Evolutionary conservation across 2,113 vertebrate species (phyloP), one percentile per base, ranked within the genome.

Genomic region (Emberiza fucata): DNA sequence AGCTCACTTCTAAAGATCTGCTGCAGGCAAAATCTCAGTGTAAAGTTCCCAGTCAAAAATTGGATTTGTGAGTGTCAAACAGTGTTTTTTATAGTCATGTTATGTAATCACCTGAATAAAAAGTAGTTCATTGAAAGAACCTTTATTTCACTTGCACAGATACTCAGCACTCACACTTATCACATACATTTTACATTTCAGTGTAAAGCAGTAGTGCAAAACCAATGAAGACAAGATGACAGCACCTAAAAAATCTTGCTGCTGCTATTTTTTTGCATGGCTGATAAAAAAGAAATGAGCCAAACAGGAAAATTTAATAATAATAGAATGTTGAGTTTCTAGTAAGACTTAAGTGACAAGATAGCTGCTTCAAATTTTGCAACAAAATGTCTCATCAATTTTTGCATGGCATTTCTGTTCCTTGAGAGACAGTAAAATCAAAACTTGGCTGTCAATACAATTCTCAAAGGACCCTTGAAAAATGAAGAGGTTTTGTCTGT

Each of bases 381-480:
- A 17, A 66, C 33, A 71, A 89, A 95, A 53, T 42, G 25, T 87
- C 72, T 92, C 45, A 82, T 97, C 90, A 79, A 57, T 68, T 83
- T 96, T 95, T 91, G 39, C 75, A 42, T 57, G 93, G 56, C 81
- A 88, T 86, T 97, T 89, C 50, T 92, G 64, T 96, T 91, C 39
- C 86, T 97, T 96, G 65, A 96, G 86, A 93, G 91, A 91, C 86
- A 83, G 29, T 61, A 97, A 97, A 97, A 97, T 97, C 88, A 97
- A 80, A 97, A 92, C 82, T 96, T 59, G 35, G 50, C 83, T 93
- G 79, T 64, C 76, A 79, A 45, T n/a, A 42, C 64, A 70, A 40
- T 81, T 57, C 81, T 86, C 88, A 65, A 69, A 96, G 81, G 80
- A 66, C 50, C 44, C 45, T 90, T 54, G 56, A 96, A 94, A 69